Percentiles rank a stretch among this genome's conserved stretches.
phyloP scores from a whole-genome alignment of 2,113 vertebrate species.

The Oenanthe melanoleuca region DNA sequence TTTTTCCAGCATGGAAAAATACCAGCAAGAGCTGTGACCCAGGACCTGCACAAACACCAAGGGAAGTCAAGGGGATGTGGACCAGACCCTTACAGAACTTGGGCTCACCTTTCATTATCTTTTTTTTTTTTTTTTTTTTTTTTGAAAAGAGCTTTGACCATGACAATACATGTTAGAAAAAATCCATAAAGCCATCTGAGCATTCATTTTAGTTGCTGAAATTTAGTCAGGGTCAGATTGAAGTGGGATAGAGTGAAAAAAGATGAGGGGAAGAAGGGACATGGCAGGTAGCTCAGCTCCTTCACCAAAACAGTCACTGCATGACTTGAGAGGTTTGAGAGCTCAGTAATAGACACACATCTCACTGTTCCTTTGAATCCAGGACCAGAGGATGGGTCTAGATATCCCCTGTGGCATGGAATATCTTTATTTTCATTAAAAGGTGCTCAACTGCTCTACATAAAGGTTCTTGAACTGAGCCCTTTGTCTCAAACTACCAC shows the following conservation, averaged over 20 bases:
- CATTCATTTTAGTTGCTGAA: background rate
- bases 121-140: background rate
- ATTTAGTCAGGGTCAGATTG: background rate
- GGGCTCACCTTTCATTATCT: background rate
- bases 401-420: background rate
- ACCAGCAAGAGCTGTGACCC: background rate
- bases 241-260: background rate
- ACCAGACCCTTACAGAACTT: background rate
- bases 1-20: background rate
- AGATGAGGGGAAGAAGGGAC: background rate
- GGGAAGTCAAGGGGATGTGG: rapidly evolving
- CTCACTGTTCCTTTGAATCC: background rate
- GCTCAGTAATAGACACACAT: background rate
- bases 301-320: background rate
- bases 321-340: background rate
- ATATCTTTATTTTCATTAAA: background rate
- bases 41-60: background rate
- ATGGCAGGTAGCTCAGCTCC: background rate
- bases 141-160: background rate
- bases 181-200: background rate
- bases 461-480: background rate
- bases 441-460: background rate
- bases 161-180: background rate
- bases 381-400: background rate
- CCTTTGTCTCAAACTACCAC: background rate